Evolutionary conservation across 2,113 vertebrate genomes (phyloP), one percentile per base, ranked within the genome.

Genomic region (Nesoenas mayeri): DNA sequence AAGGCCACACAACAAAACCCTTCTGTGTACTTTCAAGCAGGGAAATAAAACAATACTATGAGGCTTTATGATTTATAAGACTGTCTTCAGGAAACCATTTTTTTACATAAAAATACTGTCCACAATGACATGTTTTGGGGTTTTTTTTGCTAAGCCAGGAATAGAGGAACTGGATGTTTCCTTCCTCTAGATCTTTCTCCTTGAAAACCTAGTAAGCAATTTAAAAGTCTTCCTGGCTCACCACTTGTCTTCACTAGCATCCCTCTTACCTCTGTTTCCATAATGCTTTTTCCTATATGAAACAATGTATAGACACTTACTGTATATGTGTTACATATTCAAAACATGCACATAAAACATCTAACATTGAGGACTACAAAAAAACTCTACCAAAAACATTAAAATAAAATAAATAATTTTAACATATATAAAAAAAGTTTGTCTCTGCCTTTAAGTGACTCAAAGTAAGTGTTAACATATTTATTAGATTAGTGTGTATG

Each of bases 101-200:
- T 75, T 73, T 92, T 38, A 26, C 17, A 64, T 34, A 44, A 71
- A 89, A 72, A 60, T 42, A 53, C 0, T 1, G 15, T n/a, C 36
- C 4, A 31, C 11, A 53, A 15, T 1, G 1, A 7, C 10, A 69
- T 1, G 0, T 28, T 56, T 6, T 29, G 57, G 10, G 22, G 69
- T 44, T 64, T 16, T 20, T 38, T 67, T 36, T 32, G 4, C 15
- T 58, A 78, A 28, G 47, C 20, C 9, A 79, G 16, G 15, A 82
- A 66, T 2, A 72, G 48, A 69, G 21, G 8, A 69, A 50, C 64
- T 4, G 0, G 14, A 0, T 61, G 32, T 53, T 80, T 61, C 11
- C 17, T 54, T 77, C 22, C 16, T 38, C 51, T 64, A 32, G 15
- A 60, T 42, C 11, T 64, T 60, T 38, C 26, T 71, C 12, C 29